A percentile compares a stretch with the other conserved stretches of the same genome.
These are phyloP conservation scores for Melanostoma scalare DNA, from an alignment of 2,888 invertebrate genomes.

Conservation along the genomic window DNA sequence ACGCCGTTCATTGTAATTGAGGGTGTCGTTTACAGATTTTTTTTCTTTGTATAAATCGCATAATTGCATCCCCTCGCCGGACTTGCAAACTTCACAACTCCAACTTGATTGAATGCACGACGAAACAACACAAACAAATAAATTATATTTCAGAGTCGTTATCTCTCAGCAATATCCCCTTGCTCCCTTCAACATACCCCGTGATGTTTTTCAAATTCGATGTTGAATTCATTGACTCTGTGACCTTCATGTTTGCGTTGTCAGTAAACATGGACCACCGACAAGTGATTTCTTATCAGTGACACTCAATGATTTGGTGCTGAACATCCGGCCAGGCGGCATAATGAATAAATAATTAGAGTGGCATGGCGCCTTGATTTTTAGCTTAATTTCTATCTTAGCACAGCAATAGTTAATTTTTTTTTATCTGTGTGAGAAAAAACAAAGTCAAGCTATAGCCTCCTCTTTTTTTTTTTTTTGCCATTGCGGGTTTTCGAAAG, in stretches of 20 bases:
- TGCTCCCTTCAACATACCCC: background rate
- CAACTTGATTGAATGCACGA: background rate
- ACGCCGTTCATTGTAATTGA: conserved; percentile 35
- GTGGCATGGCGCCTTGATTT: conserved; percentile 34
- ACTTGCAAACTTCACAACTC: background rate
- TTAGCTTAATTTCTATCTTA: conserved; percentile 3
- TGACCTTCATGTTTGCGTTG: conserved; percentile 52
- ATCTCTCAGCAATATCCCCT: conserved; percentile 19
- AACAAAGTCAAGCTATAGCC: background rate
- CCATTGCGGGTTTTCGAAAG: background rate
- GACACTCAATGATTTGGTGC: conserved; percentile 12
- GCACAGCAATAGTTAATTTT: background rate
- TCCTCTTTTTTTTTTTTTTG: background rate
- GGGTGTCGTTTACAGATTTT: conserved; percentile 54
- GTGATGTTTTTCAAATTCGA: conserved; percentile 3
- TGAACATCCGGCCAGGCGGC: conserved; percentile 51
- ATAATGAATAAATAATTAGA: conserved; percentile 37
- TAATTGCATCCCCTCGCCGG: conserved; percentile 2
- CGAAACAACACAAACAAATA: conserved; percentile 38
- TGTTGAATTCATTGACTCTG: conserved; percentile 48
- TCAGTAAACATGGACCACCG: conserved; percentile 2
- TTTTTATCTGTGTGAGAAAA: background rate
- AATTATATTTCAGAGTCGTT: conserved; percentile 5
- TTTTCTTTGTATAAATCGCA: background rate
- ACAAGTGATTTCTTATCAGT: conserved; percentile 50